Evolutionary conservation across 2,797 vertebrate species (phyloP).

Genomic region (Stomatorhinus walkeri): DNA sequence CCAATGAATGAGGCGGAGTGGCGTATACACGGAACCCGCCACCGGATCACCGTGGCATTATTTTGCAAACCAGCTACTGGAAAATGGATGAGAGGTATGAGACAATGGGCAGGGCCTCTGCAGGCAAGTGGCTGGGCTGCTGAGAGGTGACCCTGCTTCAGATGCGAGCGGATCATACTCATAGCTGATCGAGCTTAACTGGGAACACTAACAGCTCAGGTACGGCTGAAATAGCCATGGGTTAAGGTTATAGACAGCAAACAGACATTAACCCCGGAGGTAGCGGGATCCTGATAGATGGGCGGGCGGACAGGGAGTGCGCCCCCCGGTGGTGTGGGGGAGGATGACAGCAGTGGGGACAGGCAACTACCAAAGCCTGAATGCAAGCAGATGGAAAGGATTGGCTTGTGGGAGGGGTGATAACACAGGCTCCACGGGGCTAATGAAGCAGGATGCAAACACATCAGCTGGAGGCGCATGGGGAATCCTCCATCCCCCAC

Average conservation of each 20-base stretch:
- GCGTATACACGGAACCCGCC: not conserved
- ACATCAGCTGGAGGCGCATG: not conserved
- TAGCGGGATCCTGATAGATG: not conserved
- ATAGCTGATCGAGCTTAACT: not conserved
- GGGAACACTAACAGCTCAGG: not conserved
- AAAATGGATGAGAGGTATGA: not conserved
- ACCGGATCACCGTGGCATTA: not conserved
- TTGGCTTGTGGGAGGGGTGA: not conserved
- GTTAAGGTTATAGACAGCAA: not conserved
- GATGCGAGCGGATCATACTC: not conserved
- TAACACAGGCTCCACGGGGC: slow-evolving; percentile 23
- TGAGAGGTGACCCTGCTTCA: not conserved
- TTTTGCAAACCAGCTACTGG: not conserved
- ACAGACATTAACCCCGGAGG: not conserved
- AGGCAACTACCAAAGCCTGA: slow-evolving; percentile 27
- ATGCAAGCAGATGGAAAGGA: slow-evolving; percentile 44
- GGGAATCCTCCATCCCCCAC: not conserved
- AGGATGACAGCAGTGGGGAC: slow-evolving; percentile 32
- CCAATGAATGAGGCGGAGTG: not conserved
- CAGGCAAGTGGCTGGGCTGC: not conserved
- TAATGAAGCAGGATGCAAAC: slow-evolving; percentile 42
- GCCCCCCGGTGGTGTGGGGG: not conserved
- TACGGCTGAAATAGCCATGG: not conserved
- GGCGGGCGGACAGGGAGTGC: not conserved
- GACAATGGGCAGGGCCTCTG: not conserved